These are phyloP conservation scores for Azemiops feae DNA, from an alignment of 2,113 vertebrate genomes.

Conservation along the genomic window DNA sequence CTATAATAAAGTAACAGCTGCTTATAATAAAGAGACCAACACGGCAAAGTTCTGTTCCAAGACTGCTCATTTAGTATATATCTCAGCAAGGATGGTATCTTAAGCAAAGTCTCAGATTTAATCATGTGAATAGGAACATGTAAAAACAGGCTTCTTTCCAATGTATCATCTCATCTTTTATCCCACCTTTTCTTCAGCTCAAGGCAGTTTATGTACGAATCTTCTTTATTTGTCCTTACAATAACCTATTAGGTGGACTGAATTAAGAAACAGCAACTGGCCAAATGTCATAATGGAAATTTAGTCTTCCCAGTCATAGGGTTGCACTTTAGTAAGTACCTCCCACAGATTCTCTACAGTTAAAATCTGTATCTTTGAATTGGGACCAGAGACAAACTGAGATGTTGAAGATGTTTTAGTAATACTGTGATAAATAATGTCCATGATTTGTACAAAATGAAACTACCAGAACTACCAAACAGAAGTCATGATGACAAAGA, in stretches of 20 bases:
- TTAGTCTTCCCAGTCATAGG: neutral
- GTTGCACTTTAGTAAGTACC: neutral
- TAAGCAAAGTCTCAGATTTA: neutral
- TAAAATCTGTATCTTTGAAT: neutral
- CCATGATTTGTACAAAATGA: neutral
- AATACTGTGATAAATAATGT: neutral
- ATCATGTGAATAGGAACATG: neutral
- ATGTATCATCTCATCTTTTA: neutral
- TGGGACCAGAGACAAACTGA: neutral
- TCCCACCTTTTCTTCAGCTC: neutral
- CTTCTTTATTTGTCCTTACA: neutral
- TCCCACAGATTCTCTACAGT: neutral
- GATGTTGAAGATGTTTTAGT: neutral
- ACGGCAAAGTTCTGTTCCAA: neutral
- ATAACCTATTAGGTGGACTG: neutral
- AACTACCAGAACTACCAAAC: neutral
- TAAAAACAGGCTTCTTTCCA: neutral
- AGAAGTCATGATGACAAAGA: neutral
- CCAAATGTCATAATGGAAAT: neutral
- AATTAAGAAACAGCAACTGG: neutral
- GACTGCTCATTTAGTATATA: neutral
- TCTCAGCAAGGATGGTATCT: neutral
- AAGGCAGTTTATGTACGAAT: neutral
- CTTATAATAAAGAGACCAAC: too few relatives aligned
- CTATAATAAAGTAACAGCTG: neutral